These are phyloP conservation scores for human DNA, from an alignment of 2,113 vertebrate species.

Conservation along the genomic window DNA sequence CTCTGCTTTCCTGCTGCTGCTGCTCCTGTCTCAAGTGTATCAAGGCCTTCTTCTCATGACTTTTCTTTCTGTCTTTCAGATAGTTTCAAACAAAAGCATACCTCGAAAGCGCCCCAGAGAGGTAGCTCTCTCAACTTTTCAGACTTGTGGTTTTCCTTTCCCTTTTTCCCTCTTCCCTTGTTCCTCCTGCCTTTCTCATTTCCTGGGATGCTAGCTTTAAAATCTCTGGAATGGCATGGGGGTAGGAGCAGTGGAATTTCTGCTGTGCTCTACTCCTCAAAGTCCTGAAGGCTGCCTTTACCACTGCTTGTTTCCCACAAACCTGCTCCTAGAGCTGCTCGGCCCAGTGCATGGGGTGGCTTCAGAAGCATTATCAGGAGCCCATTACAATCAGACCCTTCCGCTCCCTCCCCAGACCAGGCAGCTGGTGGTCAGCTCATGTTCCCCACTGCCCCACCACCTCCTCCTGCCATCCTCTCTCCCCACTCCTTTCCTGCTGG, in stretches of 20 bases:
- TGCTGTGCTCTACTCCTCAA: background rate
- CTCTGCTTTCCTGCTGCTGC: conserved; percentile 66
- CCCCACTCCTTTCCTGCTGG: conserved; percentile 33
- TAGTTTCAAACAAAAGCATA: conserved; percentile 99
- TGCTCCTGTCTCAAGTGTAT: conserved; percentile 59
- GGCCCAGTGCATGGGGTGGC: conserved; percentile 31
- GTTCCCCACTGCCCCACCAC: background rate
- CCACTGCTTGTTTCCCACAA: background rate
- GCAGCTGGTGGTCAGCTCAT: background rate
- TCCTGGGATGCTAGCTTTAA: conserved; percentile 67
- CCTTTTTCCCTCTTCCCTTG: conserved; percentile 73
- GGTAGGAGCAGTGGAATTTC: background rate
- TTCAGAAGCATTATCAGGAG: background rate
- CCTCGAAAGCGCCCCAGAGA: conserved; percentile 97
- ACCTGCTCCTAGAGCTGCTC: background rate
- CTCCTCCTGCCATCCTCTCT: background rate
- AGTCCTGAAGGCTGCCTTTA: background rate
- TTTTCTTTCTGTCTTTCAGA: conserved; percentile 96
- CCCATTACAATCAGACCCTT: background rate
- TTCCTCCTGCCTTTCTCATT: conserved; percentile 69
- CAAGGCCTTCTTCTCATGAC: conserved; percentile 83
- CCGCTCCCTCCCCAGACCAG: background rate
- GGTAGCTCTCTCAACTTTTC: conserved; percentile 92
- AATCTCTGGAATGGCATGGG: conserved; percentile 43
- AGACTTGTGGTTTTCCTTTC: conserved; percentile 81